A percentile compares a stretch with the other conserved stretches of the same genome.
Conservation (phyloP, 1,140 invertebrate genomes). For the Heliconius hewitsoni region DNA sequence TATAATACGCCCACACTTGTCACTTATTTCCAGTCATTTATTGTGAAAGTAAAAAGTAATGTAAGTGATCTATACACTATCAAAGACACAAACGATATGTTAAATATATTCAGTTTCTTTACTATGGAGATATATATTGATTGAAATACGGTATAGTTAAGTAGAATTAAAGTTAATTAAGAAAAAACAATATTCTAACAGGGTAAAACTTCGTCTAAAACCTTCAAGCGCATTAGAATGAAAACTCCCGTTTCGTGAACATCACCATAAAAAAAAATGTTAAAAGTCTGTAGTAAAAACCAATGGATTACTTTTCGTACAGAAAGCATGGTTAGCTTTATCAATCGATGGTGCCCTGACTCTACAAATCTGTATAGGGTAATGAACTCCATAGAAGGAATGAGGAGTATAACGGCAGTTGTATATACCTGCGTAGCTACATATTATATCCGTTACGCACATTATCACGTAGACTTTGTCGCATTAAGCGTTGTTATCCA, state of each 20-base stretch:
- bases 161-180: not conserved
- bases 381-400: slow-evolving; percentile 18
- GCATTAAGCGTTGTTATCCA: slow-evolving; percentile 35
- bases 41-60: slow-evolving; percentile 15
- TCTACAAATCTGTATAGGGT: slow-evolving; percentile 13
- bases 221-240: not conserved
- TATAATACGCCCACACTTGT: slow-evolving; percentile 26
- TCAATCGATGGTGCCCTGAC: not conserved
- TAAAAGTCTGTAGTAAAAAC: not conserved
- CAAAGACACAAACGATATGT: too few relatives aligned
- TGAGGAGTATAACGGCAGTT: slow-evolving; percentile 31
- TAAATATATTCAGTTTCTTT: too few relatives aligned
- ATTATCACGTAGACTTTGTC: slow-evolving; percentile 35
- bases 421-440: not conserved
- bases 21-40: slow-evolving; percentile 25
- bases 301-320: not conserved
- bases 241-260: not conserved
- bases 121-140: too few relatives aligned
- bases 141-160: too few relatives aligned
- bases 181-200: not conserved
- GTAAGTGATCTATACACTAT: too few relatives aligned
- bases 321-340: not conserved
- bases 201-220: not conserved
- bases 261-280: not conserved
- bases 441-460: slow-evolving; percentile 31